Evolutionary conservation across 2,113 vertebrate species (phyloP), one percentile per base, ranked within the genome.

Genomic region (Mastomys natalensis): DNA sequence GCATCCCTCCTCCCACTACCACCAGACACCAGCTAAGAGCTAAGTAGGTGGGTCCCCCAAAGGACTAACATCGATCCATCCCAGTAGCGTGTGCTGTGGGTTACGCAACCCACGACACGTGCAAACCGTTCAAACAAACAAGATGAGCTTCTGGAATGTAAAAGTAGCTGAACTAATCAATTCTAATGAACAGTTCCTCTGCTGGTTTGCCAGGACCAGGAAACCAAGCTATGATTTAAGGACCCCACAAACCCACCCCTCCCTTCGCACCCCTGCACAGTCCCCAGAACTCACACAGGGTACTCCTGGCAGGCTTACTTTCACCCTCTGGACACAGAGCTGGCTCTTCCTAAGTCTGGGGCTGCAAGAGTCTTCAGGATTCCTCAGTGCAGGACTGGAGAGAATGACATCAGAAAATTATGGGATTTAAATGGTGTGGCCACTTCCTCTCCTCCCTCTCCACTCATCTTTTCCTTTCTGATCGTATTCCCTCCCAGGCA

Each of bases 101-200:
- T 37, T 72, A n/a, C 0, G 22, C 78, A 16, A 26, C 68, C 31
- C 15, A 53, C 76, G 34, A 53, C 31, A 55, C 43, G 6, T 40
- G 6, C 37, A 62, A 29, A 51, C 53, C 34, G 64, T 58, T 90
- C 89, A 96, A 93, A 93, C 15, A 97, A 95, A 93, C 77, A 94
- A 77, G 81, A 24, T 37, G 9, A 70, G 55, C 51, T 60, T 89
- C n/a, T 19, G 64, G 78, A 89, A 73, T 22, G 22, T 37, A 81
- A 93, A 89, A 66, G 51, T 43, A 92, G 66, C 45, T 7, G 22
- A 24, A 51, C 64, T 48, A 62, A 60, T 82, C 40, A 66, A 17
- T 68, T 26, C 77, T 4, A 74, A n/a, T 11, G 17, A 45, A 45
- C 26, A 84, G 26, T 26, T n/a, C 55, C 89, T 87, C 45, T 66